Percentiles rank a stretch among this genome's conserved stretches.
These are phyloP conservation scores for Gryon sp. DNA, from an alignment of 1,140 invertebrate species.

Conservation along the genomic window DNA sequence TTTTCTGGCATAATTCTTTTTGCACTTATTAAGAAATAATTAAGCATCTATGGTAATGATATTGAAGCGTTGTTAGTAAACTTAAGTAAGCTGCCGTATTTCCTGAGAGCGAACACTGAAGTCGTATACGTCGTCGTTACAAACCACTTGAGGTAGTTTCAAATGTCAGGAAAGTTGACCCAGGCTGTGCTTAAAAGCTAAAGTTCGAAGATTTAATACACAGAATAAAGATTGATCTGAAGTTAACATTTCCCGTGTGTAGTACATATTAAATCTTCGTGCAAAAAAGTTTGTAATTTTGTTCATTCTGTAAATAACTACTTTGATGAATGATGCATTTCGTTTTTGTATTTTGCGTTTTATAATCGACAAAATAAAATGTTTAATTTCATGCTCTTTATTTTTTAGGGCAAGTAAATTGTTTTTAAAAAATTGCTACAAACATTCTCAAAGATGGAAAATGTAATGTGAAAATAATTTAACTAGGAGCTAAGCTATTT, in stretches of 20 bases:
- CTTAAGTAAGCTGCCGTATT: conserved; percentile 41
- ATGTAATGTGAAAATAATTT: too few species aligned
- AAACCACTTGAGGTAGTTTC: conserved; percentile 58
- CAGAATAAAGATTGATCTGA: conserved; percentile 41
- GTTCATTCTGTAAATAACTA: background rate
- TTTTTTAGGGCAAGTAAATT: too few species aligned
- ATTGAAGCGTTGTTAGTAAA: conserved; percentile 45
- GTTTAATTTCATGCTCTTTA: conserved; percentile 34
- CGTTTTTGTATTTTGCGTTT: background rate
- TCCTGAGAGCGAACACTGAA: conserved; percentile 39
- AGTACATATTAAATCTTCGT: conserved; percentile 12
- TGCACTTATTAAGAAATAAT: conserved; percentile 35
- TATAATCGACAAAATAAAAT: background rate
- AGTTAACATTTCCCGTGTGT: conserved; percentile 25
- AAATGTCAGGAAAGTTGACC: conserved; percentile 46
- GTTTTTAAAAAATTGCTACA: too few species aligned
- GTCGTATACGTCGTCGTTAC: conserved; percentile 52
- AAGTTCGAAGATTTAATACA: conserved; percentile 50
- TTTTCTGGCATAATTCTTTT: conserved; percentile 18
- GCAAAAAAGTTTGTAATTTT: conserved; percentile 11
- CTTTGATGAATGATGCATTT: too few species aligned
- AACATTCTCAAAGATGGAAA: too few species aligned
- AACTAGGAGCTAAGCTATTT: too few species aligned
- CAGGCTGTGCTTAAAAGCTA: conserved; percentile 52
- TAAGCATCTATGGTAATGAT: conserved; percentile 43